These are phyloP conservation scores for Magallana angulata DNA, from an alignment of 1,140 invertebrate genomes.

Conservation along the genomic window DNA sequence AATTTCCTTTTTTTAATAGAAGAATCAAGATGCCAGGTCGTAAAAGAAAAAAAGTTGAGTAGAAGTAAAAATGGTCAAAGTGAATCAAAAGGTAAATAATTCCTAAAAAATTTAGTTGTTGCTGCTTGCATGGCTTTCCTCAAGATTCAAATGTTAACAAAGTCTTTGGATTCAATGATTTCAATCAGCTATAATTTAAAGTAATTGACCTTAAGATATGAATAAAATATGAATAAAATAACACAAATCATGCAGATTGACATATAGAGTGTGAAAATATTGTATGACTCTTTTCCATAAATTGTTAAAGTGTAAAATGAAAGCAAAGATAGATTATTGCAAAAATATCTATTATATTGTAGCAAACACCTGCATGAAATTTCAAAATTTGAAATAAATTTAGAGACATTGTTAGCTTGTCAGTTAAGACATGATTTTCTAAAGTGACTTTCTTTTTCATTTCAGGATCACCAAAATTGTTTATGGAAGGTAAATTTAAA, in stretches of 20 bases:
- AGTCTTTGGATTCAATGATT: not conserved
- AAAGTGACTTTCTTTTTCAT: too few species aligned
- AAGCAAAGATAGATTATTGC: too few species aligned
- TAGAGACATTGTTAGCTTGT: not conserved
- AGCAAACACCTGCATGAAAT: too few species aligned
- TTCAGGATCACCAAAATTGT: not conserved
- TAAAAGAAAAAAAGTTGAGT: slow-evolving; percentile 7
- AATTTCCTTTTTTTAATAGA: not conserved
- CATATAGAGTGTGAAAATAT: not conserved
- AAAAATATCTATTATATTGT: too few species aligned
- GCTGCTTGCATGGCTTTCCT: slow-evolving; percentile 3
- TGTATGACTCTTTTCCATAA: too few species aligned
- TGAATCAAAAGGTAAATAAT: slow-evolving; percentile 2
- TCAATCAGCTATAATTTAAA: not conserved
- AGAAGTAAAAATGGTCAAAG: not conserved
- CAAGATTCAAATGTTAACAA: slow-evolving; percentile 2
- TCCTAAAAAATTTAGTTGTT: not conserved
- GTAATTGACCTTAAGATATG: not conserved
- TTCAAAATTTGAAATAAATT: slow-evolving; percentile 1
- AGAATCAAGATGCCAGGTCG: slow-evolving; percentile 4
- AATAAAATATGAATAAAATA: too few species aligned
- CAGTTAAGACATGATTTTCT: not conserved
- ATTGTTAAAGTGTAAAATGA: too few species aligned
- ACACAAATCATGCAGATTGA: not conserved
- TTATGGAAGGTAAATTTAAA: too few species aligned